Percentiles rank a stretch among this genome's conserved stretches.
These are phyloP conservation scores for Centropyge bicolor DNA, from an alignment of 2,797 vertebrate species.

Conservation along the genomic window DNA sequence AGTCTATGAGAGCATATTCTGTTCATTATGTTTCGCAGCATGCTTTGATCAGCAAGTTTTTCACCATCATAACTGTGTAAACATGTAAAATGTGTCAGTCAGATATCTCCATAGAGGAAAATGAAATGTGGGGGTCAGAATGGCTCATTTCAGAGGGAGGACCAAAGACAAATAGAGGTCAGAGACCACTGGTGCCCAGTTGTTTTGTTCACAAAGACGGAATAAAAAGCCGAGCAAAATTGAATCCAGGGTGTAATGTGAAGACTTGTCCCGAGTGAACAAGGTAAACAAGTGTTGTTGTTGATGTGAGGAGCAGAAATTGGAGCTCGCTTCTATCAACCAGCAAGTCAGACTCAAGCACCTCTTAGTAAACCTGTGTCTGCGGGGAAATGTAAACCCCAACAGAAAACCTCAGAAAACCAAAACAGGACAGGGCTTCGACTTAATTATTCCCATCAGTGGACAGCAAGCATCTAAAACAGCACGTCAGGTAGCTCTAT, in stretches of 20 bases:
- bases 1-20: constrained; percentile 4
- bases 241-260: constrained; percentile 36
- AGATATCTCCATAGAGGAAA: constrained; percentile 37
- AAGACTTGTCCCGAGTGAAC: constrained; percentile 42
- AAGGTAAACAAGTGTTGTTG: constrained; percentile 55
- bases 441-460: constrained; percentile 40
- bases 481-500: not conserved
- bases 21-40: constrained; percentile 25
- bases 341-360: constrained; percentile 21
- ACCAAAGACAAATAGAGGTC: constrained; percentile 57
- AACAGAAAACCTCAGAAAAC: constrained; percentile 13
- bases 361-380: constrained; percentile 45
- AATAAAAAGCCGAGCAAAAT: constrained; percentile 47
- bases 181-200: constrained; percentile 29
- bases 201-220: constrained; percentile 42
- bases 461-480: constrained; percentile 1
- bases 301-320: constrained; percentile 48
- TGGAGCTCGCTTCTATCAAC: constrained; percentile 32
- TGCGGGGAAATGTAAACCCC: constrained; percentile 47
- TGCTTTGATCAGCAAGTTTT: constrained; percentile 26
- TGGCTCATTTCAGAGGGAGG: constrained; percentile 32
- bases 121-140: constrained; percentile 24
- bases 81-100: constrained; percentile 45
- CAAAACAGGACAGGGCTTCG: not conserved
- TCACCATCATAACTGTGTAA: constrained; percentile 42